Conservation (phyloP, 2,797 vertebrate genomes). For the Echeneis naucrates region DNA sequence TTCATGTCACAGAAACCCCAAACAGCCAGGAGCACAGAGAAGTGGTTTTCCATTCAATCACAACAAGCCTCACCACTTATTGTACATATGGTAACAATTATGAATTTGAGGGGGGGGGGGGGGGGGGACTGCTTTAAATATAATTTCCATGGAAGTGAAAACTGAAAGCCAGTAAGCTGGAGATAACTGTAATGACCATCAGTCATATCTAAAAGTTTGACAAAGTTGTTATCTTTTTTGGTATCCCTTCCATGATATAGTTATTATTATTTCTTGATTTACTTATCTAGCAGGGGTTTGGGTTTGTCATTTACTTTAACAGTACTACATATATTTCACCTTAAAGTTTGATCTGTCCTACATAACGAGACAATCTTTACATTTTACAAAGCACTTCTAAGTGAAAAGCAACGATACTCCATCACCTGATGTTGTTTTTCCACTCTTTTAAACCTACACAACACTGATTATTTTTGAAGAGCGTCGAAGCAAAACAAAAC, state of each 20-base stretch:
- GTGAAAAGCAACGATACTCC: background rate
- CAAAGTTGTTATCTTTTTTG: background rate
- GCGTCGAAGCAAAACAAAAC: background rate
- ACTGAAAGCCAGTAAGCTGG: slow-evolving; percentile 1
- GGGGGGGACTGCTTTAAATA: slow-evolving; percentile 1
- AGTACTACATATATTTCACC: background rate
- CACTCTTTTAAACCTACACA: too few species aligned
- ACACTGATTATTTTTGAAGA: background rate
- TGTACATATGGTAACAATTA: slow-evolving; percentile 35
- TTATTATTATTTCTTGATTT: too few species aligned
- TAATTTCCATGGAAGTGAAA: slow-evolving; percentile 9
- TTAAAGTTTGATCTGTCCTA: slow-evolving; percentile 9
- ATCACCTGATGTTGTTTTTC: too few species aligned
- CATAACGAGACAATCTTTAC: background rate
- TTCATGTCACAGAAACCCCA: slow-evolving; percentile 9
- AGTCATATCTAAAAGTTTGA: background rate
- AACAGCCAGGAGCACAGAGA: slow-evolving; percentile 1
- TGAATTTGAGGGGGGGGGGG: background rate
- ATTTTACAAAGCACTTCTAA: background rate
- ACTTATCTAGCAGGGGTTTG: too few species aligned
- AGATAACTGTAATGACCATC: background rate
- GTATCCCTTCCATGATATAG: background rate
- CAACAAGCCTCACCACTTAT: slow-evolving; percentile 15
- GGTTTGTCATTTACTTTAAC: too few species aligned
- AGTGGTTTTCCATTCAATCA: slow-evolving; percentile 20